These are phyloP conservation scores for Incurvaria masculella DNA, from an alignment of 2,888 invertebrate genomes.

Conservation along the genomic window DNA sequence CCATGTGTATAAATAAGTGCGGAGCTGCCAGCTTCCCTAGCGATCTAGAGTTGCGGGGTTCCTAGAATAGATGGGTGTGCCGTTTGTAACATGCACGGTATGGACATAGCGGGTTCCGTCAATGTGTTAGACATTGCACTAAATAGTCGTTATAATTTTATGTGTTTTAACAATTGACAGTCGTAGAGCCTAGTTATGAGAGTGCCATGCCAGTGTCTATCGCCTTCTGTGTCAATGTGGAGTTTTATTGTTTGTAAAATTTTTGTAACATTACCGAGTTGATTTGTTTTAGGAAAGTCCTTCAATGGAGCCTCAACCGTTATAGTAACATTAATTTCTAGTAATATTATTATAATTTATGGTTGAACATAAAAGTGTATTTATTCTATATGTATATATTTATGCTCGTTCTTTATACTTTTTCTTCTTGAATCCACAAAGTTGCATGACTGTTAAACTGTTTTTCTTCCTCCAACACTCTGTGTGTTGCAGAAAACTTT, in stretches of 20 bases:
- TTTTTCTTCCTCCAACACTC: too few relatives aligned
- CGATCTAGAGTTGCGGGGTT: slow-evolving; percentile 9
- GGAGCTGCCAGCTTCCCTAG: slow-evolving; percentile 17
- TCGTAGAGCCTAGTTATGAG: not conserved
- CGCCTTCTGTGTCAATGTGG: not conserved
- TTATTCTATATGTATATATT: not conserved
- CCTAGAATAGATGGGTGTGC: not conserved
- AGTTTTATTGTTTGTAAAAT: not conserved
- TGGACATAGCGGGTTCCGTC: not conserved
- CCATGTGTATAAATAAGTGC: slow-evolving; percentile 44
- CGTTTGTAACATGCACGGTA: not conserved
- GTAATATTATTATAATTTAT: too few relatives aligned
- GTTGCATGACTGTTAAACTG: too few relatives aligned
- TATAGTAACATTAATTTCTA: not conserved
- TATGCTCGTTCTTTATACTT: too few relatives aligned
- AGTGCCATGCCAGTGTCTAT: not conserved
- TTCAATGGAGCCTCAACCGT: not conserved
- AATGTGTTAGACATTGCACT: not conserved
- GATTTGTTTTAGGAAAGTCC: not conserved
- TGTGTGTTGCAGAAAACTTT: too few relatives aligned
- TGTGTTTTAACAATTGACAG: not conserved
- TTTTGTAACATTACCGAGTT: not conserved
- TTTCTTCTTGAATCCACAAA: too few relatives aligned
- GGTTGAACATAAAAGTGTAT: not conserved
- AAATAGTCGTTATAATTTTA: not conserved